A percentile compares a stretch with the other conserved stretches of the same genome.
These are phyloP conservation scores for Rattus norvegicus DNA, from an alignment of 2,113 vertebrate species.

Conservation along the genomic window GRCr8 NC_086021.1:48798001-48798500, in stretches of 20 bases:
- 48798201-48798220: neutral
- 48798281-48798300: neutral
- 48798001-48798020: slow-evolving; percentile 77
- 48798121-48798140: slow-evolving; percentile 72
- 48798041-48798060: slow-evolving; percentile 74
- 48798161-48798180: slow-evolving; percentile 53
- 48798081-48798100: slow-evolving; percentile 70
- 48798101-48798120: slow-evolving; percentile 68
- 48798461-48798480: slow-evolving; percentile 18
- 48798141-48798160: slow-evolving; percentile 68
- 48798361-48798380: neutral
- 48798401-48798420: slow-evolving; percentile 50
- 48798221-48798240: neutral
- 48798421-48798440: slow-evolving; percentile 47
- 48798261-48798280: neutral
- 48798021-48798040: slow-evolving; percentile 75
- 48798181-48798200: slow-evolving; percentile 42
- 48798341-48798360: slow-evolving; percentile 50
- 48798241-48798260: slow-evolving; percentile 33
- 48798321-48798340: slow-evolving; percentile 3
- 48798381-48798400: slow-evolving; percentile 26
- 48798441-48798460: slow-evolving; percentile 60
- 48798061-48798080: slow-evolving; percentile 48
- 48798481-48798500: neutral
- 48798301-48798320: neutral